Base-by-base conservation (phyloP, 2,888 invertebrate species). In the Dioctria rufipes region DNA sequence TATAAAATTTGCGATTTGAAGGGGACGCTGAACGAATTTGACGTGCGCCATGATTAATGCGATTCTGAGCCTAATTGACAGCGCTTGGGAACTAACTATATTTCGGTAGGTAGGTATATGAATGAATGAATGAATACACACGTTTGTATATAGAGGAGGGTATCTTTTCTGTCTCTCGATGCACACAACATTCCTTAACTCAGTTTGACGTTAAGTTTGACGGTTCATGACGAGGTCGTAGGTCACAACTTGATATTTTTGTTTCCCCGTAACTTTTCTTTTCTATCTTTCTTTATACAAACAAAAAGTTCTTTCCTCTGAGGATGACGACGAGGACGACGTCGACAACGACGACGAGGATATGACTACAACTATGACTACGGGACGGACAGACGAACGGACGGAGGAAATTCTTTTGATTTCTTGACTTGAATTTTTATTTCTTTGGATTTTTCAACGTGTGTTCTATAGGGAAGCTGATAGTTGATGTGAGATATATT, bases 341-440 rank as follows among this genome's bases (percentile, higher is more conserved):
- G n/a, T n/a, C n/a, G n/a, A n/a, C n/a, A n/a, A n/a, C n/a, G n/a
- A n/a, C n/a, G n/a, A n/a, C n/a, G n/a, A n/a, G n/a, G n/a, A n/a
- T n/a, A n/a, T n/a, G n/a, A 25, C 25, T 25, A 25, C 25, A 25
- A 25, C 25, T 25, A 0, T 25, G 25, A 1, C 25, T 25, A 25
- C 25, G 25, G 25, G 25, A 25, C 25, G 25, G 25, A 25, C 25
- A 25, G 25, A 25, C 25, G 25, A 25, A 25, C 25, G 25, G 25
- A 25, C 11, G 42, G 42, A 51, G 73, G 73, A 58, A 73, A 73
- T 73, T 73, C 73, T 43, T 73, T 73, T 73, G 73, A 73, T 73
- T 73, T 73, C 73, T 73, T 60, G 73, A 73, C 58, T 73, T 40
- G 58, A 73, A 73, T 73, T 73, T 73, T 73, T 73, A 73, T 73